phyloP scores from a whole-genome alignment of 2,797 vertebrate genomes.

The Graptemys geographica region DNA sequence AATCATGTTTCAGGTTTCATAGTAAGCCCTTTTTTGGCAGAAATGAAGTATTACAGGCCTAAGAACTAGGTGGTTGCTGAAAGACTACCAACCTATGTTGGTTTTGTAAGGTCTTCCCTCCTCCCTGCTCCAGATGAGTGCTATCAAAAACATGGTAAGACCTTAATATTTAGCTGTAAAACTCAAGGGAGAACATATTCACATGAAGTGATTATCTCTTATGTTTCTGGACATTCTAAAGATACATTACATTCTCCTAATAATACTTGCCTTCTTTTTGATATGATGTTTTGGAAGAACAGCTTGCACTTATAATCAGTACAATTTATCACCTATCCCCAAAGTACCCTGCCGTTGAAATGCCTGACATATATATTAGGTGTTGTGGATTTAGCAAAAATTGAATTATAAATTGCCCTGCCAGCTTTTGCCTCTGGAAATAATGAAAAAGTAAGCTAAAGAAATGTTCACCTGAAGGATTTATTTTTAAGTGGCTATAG shows the following conservation, averaged over 20 bases:
- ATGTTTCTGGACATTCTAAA: constrained; percentile 84
- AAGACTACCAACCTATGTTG: constrained; percentile 75
- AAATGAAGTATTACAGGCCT: constrained; percentile 77
- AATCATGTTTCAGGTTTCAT: constrained; percentile 75
- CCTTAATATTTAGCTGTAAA: constrained; percentile 74
- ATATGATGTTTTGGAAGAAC: constrained; percentile 86
- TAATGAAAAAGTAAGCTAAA: constrained; percentile 86
- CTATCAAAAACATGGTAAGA: constrained; percentile 78
- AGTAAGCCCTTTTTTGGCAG: constrained; percentile 63
- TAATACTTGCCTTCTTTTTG: constrained; percentile 83
- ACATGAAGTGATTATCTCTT: constrained; percentile 81
- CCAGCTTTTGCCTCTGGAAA: constrained; percentile 89
- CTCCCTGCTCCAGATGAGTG: constrained; percentile 74
- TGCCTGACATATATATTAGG: constrained; percentile 98
- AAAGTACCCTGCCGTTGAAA: constrained; percentile 91
- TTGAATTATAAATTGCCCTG: constrained; percentile 93
- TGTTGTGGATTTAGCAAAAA: constrained; percentile 94
- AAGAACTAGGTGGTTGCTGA: constrained; percentile 75
- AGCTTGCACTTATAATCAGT: constrained; percentile 88
- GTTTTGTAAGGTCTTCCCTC: constrained; percentile 53
- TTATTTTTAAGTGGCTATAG: constrained; percentile 81
- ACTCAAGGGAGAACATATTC: constrained; percentile 77
- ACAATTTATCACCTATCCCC: constrained; percentile 90
- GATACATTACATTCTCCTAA: constrained; percentile 85
- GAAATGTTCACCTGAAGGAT: constrained; percentile 84